Percentiles rank a stretch among this genome's conserved stretches.
Conservation (phyloP, 2,797 vertebrate genomes). For the Aphelocoma californica region DNA sequence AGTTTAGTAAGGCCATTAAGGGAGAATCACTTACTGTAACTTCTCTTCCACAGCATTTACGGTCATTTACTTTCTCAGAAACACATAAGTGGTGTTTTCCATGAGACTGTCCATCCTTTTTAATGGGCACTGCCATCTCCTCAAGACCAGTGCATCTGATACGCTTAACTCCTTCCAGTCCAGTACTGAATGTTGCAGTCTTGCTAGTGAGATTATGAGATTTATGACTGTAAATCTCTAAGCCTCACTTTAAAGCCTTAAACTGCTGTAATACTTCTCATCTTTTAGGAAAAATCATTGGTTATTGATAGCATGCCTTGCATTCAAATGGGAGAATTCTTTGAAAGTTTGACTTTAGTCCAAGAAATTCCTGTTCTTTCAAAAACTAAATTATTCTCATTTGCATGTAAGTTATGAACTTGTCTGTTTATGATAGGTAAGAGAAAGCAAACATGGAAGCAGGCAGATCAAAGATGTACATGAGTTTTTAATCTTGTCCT, state of each 20-base stretch:
- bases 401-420: background rate
- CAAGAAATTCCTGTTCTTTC: background rate
- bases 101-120: background rate
- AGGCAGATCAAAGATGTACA: constrained; percentile 46
- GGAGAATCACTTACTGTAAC: background rate
- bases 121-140: background rate
- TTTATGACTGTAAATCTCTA: constrained; percentile 20
- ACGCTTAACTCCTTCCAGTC: constrained; percentile 29
- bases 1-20: background rate
- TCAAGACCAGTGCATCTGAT: background rate
- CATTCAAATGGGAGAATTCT: background rate
- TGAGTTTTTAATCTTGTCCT: constrained; percentile 49
- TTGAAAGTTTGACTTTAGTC: background rate
- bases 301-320: background rate
- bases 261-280: constrained; percentile 13
- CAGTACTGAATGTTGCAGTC: background rate
- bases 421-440: constrained; percentile 8
- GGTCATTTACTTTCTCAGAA: background rate
- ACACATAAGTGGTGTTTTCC: background rate
- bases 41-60: background rate
- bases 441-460: constrained; percentile 32
- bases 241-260: constrained; percentile 11
- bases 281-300: background rate
- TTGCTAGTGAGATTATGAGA: constrained; percentile 36
- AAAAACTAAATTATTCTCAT: background rate